Percentiles rank a stretch among this genome's conserved stretches.
phyloP scores from a whole-genome alignment of 2,888 invertebrate genomes.

The Dynastes grantii region DNA sequence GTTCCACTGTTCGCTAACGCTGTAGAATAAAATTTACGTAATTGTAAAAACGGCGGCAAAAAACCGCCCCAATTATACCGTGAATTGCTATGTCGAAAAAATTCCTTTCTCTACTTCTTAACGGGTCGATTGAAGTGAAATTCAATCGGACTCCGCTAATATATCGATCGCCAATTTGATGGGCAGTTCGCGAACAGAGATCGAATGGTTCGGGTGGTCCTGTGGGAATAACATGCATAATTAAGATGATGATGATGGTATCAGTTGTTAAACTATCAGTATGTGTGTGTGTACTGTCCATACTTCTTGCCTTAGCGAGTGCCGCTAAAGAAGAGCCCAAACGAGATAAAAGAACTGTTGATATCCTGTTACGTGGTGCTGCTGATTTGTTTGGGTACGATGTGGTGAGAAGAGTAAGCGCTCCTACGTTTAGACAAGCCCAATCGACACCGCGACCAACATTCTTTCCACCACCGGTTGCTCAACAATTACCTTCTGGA shows the following conservation, averaged over 20 bases:
- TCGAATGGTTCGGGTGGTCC: conserved; percentile 42
- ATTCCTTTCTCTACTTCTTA: conserved; percentile 49
- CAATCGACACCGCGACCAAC: conserved; percentile 56
- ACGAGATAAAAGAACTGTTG: conserved; percentile 67
- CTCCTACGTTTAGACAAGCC: conserved; percentile 30
- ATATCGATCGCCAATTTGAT: conserved; percentile 36
- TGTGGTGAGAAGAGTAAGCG: conserved; percentile 63
- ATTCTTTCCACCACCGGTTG: conserved; percentile 65
- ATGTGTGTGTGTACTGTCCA: conserved; percentile 21
- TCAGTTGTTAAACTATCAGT: neutral
- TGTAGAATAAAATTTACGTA: conserved; percentile 41
- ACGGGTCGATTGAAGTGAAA: conserved; percentile 45
- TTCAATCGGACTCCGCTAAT: conserved; percentile 31
- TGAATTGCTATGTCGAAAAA: conserved; percentile 48
- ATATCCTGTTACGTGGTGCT: conserved; percentile 65
- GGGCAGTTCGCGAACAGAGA: conserved; percentile 44
- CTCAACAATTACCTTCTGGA: conserved; percentile 61
- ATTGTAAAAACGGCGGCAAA: conserved; percentile 36
- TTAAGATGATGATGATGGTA: conserved; percentile 18
- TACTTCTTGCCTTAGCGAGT: conserved; percentile 23
- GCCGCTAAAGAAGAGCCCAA: conserved; percentile 46
- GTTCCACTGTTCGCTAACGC: conserved; percentile 27
- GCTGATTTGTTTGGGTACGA: conserved; percentile 69
- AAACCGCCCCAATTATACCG: conserved; percentile 37
- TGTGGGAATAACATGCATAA: conserved; percentile 34